Evolutionary conservation across 2,797 vertebrate genomes (phyloP).

Genomic region (Phoeniculus purpureus): DNA sequence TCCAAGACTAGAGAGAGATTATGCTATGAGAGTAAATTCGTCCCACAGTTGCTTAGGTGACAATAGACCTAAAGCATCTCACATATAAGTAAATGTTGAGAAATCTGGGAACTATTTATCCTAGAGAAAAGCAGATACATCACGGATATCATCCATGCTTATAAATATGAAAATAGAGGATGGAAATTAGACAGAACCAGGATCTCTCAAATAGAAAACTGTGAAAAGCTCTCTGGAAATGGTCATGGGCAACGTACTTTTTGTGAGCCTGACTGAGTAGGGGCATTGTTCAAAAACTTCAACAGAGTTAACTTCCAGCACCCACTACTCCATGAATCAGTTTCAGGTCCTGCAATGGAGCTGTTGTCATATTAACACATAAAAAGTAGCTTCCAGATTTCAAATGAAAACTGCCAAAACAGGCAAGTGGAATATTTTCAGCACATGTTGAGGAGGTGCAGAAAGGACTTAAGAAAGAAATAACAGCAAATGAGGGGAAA

Average conservation of each 20-base stretch:
- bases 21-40: not conserved
- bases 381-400: not conserved
- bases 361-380: not conserved
- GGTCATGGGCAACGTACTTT: not conserved
- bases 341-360: not conserved
- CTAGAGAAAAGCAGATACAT: not conserved
- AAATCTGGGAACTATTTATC: not conserved
- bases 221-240: not conserved
- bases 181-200: not conserved
- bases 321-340: not conserved
- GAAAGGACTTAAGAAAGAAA: not conserved
- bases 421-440: not conserved
- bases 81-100: not conserved
- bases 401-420: not conserved
- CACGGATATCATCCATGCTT: not conserved
- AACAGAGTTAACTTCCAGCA: not conserved
- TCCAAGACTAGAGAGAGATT: not conserved
- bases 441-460: not conserved
- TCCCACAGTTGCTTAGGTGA: not conserved
- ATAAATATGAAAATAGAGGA: not conserved
- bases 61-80: no score
- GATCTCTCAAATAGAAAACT: not conserved
- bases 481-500: not conserved
- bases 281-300: not conserved
- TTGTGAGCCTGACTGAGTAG: not conserved